Base-by-base conservation (phyloP, 2,888 invertebrate genomes). In the Ichneumoninae sp. region DNA sequence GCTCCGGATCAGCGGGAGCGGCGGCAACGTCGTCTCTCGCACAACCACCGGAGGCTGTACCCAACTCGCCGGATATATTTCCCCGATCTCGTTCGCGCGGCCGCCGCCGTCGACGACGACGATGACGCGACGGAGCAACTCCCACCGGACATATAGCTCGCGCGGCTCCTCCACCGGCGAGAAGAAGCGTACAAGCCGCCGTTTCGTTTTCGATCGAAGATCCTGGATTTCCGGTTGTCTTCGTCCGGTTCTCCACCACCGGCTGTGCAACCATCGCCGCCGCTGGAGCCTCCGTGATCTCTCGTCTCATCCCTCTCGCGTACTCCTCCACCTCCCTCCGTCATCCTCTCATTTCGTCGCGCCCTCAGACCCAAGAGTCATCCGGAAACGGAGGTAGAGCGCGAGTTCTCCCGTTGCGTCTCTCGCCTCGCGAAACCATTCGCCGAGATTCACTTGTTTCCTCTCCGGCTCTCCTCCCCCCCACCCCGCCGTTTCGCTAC, bases 61-160 rank as follows among this genome's bases (percentile, higher is more conserved):
- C 76, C 88, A 89, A 91, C 91, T 91, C 90, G 88, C 91, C 91
- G 91, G 91, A 92, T 92, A 92, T 91, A 91, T 91, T 90, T 76
- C 19, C 89, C 92, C 91, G 92, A 91, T 72, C 40, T 26, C 7
- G 62, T 26, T 62, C 26, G 62, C 79, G 77, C 76, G 66, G 74
- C 50, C 40, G 66, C 40, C 60, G 69, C 60, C 82, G 70, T 62
- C 54, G 65, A 70, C 47, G 57, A 26, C 82, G 40, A 60, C 68
- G 70, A 62, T 22, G 57, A 26, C 47, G 57, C 70, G 66, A 71
- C 7, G 33, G 66, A 70, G 79, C 82, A 72, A 80, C 85, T 85
- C 84, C 87, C 86, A 87, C 86, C 87, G 85, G 86, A 86, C 87
- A 84, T 87, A 86, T 84, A 82, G 80, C 77, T 82, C 76, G 74